Evolutionary conservation across 2,113 vertebrate species (phyloP), one percentile per base, ranked within the genome.

Genomic region (Halichoerus grypus): DNA sequence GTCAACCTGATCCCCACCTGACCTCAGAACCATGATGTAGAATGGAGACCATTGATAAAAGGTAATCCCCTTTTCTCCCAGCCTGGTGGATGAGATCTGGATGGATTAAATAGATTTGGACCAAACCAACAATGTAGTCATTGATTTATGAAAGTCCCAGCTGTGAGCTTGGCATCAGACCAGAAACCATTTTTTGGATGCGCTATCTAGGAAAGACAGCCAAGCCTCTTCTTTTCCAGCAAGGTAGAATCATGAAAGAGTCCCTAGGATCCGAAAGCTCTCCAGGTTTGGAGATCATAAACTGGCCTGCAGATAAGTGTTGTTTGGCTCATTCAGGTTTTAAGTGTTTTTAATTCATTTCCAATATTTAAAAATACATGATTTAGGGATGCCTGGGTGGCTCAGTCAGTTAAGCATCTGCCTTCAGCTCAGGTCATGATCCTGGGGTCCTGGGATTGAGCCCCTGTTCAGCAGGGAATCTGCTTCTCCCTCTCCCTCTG

Each of bases 81-180:
- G 94, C 51, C 61, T 83, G 39, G 18, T 57, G 42, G 63, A 14
- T 59, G 49, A 84, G 71, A 81, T 84, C 77, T 69, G 53, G 71
- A 28, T 87, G 79, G 95, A 95, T 93, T 79, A 97, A 97, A 71
- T 31, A 88, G 86, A 93, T 93, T 82, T 89, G 55, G 51, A 63
- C 57, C 77, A 92, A 92, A 88, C 42, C 51, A 96, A 83, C 93
- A 89, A 55, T n/a, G 10, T 36, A 77, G n/a, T 22, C 79, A 49
- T 22, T 95, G 67, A 79, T 80, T 83, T 95, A 46, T 14, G 33
- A 95, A 92, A 80, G 63, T 53, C 28, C 16, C 69, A 16, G 14
- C 76, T 63, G 18, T 42, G 14, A 74, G 26, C 28, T 57, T 80
- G 33, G 55, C 87, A 21, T 65, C 55, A 46, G 31, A 61, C 46